Conservation (phyloP, 2,888 invertebrate species). For the Pediacus dermestoides region DNA sequence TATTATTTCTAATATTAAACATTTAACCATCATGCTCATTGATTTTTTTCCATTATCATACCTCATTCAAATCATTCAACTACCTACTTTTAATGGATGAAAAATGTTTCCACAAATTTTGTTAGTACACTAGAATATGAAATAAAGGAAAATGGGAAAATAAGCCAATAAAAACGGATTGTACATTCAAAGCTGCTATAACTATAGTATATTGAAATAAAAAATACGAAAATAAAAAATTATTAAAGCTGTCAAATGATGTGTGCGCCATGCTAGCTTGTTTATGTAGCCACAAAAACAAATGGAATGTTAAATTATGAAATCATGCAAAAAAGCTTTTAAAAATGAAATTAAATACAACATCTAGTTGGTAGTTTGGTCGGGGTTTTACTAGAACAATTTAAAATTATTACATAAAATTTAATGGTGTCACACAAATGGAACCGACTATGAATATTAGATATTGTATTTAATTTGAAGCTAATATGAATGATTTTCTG, state of each 20-base stretch:
- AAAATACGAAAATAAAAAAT: slow-evolving; percentile 4
- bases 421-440: background rate
- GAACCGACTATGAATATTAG: background rate
- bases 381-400: background rate
- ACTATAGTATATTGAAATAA: slow-evolving; percentile 18
- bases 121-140: no score
- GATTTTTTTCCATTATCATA: no score
- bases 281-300: slow-evolving; percentile 5
- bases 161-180: slow-evolving; percentile 40
- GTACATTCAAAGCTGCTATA: slow-evolving; percentile 29
- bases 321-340: slow-evolving; percentile 11
- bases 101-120: no score
- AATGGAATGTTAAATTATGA: slow-evolving; percentile 22
- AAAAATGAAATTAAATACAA: background rate
- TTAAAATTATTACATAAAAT: slow-evolving; percentile 1
- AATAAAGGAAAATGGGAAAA: slow-evolving; percentile 18
- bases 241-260: slow-evolving; percentile 8
- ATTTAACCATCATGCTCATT: background rate
- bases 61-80: no score
- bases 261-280: slow-evolving; percentile 15
- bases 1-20: background rate
- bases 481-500: slow-evolving; percentile 7
- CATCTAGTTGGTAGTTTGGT: background rate
- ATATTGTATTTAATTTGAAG: no score
- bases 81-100: slow-evolving; percentile 1